phyloP scores from a whole-genome alignment of 2,888 invertebrate genomes.

The Trichogramma evanescens region DNA sequence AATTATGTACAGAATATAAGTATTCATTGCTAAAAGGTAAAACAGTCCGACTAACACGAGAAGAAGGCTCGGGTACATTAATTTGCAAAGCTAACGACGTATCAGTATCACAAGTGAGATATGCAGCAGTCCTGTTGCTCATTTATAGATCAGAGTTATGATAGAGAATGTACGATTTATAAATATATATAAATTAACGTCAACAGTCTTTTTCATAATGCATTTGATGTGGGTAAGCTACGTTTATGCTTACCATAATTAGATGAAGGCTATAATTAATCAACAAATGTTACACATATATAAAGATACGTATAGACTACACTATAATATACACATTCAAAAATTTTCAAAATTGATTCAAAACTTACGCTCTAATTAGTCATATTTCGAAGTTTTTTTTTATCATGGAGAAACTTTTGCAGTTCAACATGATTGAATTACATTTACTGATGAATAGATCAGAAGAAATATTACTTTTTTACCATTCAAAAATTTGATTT shows the following conservation, averaged over 20 bases:
- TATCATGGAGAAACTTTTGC: too few relatives aligned
- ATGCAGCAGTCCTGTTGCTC: constrained; percentile 7
- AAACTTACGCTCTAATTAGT: background rate
- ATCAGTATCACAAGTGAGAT: constrained; percentile 13
- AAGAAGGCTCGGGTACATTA: background rate
- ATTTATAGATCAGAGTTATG: constrained; percentile 6
- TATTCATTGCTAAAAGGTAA: constrained; percentile 4
- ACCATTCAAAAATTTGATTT: too few relatives aligned
- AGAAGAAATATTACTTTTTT: too few relatives aligned
- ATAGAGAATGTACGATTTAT: constrained; percentile 2
- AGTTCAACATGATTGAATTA: too few relatives aligned
- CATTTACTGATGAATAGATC: too few relatives aligned
- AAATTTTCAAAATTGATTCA: background rate
- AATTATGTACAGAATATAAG: constrained; percentile 15
- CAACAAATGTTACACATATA: constrained; percentile 6
- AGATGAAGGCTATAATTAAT: constrained; percentile 1
- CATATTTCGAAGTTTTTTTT: too few relatives aligned
- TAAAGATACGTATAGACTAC: constrained; percentile 15
- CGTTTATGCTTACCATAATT: background rate
- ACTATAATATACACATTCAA: background rate
- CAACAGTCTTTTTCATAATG: constrained; percentile 14
- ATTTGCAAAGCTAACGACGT: constrained; percentile 1
- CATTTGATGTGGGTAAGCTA: background rate
- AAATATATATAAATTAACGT: constrained; percentile 17
- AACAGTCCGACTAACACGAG: background rate